Evolutionary conservation across 92 coral and sea anemone genomes (phyloP).

Genomic region (Meandrina meandrites): DNA sequence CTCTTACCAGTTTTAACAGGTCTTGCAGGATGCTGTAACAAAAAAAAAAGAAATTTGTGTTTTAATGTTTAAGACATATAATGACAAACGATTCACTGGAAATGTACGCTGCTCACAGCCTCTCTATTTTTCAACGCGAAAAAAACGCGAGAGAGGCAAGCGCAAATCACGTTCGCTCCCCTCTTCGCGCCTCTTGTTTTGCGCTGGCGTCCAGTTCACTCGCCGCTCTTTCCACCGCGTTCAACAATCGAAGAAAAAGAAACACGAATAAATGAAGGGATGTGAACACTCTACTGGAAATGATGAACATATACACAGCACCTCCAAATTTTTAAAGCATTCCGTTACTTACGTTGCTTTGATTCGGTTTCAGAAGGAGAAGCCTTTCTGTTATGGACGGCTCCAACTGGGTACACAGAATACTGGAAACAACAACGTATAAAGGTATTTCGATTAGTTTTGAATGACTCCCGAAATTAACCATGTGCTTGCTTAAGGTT

Average conservation of each 20-base stretch:
- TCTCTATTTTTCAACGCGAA: no score
- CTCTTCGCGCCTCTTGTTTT: no score
- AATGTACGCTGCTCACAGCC: no score
- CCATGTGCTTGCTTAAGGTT: not conserved
- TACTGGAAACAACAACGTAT: constrained; percentile 52
- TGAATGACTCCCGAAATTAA: not conserved
- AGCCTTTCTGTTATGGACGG: constrained; percentile 79
- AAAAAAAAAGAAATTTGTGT: not conserved
- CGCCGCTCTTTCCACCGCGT: no score
- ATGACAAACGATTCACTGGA: not conserved
- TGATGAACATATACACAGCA: no score
- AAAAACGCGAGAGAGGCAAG: no score
- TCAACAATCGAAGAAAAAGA: no score
- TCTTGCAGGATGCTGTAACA: constrained; percentile 86
- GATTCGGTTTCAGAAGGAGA: constrained; percentile 89
- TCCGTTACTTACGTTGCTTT: constrained; percentile 75
- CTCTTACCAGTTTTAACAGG: constrained; percentile 85
- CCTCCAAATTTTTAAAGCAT: not conserved
- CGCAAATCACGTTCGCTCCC: no score
- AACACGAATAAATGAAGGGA: no score
- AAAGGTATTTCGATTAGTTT: not conserved
- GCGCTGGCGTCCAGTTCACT: no score
- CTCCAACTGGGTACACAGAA: constrained; percentile 83
- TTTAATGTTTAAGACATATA: not conserved
- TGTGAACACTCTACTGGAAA: no score